Conservation (phyloP, 2,113 vertebrate genomes). For the Dascyllus trimaculatus region DNA sequence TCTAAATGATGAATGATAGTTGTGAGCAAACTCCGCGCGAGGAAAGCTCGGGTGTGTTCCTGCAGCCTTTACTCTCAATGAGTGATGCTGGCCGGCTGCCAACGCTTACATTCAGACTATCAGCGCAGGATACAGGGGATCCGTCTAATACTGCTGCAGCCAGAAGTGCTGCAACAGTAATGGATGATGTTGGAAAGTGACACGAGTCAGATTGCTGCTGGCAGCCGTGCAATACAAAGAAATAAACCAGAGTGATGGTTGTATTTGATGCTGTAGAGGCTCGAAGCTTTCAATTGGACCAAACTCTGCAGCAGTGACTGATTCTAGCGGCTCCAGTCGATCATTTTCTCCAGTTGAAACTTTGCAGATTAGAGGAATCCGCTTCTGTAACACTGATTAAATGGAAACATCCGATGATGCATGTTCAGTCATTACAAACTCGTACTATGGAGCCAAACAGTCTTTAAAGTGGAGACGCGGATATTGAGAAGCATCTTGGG, state of each 20-base stretch:
- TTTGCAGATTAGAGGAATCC: too few species aligned
- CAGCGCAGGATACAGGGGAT: constrained; percentile 45
- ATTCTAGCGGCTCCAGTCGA: background rate
- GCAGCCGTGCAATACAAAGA: constrained; percentile 48
- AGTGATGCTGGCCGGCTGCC: constrained; percentile 72
- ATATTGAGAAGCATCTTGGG: too few species aligned
- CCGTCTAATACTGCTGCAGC: constrained; percentile 43
- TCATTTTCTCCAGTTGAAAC: background rate
- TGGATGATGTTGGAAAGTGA: constrained; percentile 55
- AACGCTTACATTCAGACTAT: constrained; percentile 67
- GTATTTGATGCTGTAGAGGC: constrained; percentile 23
- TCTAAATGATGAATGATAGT: constrained; percentile 70
- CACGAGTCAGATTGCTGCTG: constrained; percentile 53
- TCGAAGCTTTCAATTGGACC: constrained; percentile 21
- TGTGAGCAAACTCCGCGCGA: constrained; percentile 52
- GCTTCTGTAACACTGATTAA: background rate
- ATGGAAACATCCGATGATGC: background rate
- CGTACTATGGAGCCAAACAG: background rate
- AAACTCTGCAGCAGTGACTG: background rate
- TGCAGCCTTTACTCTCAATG: constrained; percentile 75
- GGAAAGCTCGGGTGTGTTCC: constrained; percentile 71
- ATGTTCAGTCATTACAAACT: background rate
- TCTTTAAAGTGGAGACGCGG: background rate
- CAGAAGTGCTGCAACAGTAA: constrained; percentile 54
- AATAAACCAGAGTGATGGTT: constrained; percentile 47